Evolutionary conservation across 2,888 invertebrate species (phyloP), one percentile per base, ranked within the genome.

Genomic region (Tanypteryx hageni): DNA sequence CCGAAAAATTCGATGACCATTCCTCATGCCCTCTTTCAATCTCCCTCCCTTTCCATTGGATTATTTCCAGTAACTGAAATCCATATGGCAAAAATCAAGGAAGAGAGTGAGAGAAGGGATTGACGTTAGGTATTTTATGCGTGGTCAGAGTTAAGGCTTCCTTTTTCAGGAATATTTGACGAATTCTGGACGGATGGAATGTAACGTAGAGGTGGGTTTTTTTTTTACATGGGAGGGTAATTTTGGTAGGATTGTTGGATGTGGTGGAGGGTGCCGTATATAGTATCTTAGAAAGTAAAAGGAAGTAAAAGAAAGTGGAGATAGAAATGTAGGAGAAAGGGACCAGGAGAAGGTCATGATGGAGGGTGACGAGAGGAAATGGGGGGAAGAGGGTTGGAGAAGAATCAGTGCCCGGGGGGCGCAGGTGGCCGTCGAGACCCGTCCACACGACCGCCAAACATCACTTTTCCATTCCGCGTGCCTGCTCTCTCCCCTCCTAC

Each of bases 401-500:
- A 58, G 57, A 22, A 57, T n/a, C n/a, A 59, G 61, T 59, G 59
- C 22, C 82, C 64, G 27, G 86, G 59, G 22, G 86, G 83, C 83
- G 83, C 83, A 83, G 83, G 83, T 83, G 83, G 83, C 59, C 86
- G 61, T 13, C 16, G 64, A 64, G 61, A 44, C 44, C 61, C 64
- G 56, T 89, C 89, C 89, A 64, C 89, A 27, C 31, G 89, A 89
- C 89, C 89, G 64, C 89, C 44, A 64, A 89, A 89, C 89, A 89
- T 64, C 89, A 89, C 89, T 89, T 89, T 89, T 89, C 89, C 89
- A 89, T 89, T 89, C 89, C 89, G 89, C 89, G 68, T 58, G 64
- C 64, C 61, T 16, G 61, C 64, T 22, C 89, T 64, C 61, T 61
- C 22, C 44, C 89, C 0, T 2, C 18, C 68, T 18, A 59, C 86